A percentile compares a stretch with the other conserved stretches of the same genome.
These are phyloP conservation scores for Brachyhypopomus gauderio DNA, from an alignment of 2,113 vertebrate genomes.

Conservation along the genomic window DNA sequence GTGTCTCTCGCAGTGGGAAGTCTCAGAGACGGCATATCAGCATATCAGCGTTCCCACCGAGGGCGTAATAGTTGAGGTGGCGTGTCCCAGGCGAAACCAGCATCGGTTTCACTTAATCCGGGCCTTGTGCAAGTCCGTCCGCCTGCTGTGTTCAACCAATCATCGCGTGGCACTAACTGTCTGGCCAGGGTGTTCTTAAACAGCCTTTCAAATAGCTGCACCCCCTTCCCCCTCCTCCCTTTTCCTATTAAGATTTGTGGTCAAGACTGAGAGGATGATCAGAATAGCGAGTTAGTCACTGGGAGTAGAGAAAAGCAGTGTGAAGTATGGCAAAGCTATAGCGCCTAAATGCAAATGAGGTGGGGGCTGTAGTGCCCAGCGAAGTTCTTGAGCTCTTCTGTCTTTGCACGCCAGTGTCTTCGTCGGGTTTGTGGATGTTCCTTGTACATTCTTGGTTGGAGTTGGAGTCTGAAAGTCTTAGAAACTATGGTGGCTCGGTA, in stretches of 20 bases:
- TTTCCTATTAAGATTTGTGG: slow-evolving; percentile 20
- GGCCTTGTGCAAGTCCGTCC: background rate
- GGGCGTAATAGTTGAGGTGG: slow-evolving; percentile 62
- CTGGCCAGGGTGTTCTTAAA: background rate
- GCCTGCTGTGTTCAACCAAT: background rate
- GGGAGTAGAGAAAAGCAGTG: slow-evolving; percentile 11
- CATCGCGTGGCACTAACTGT: background rate
- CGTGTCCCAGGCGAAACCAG: background rate
- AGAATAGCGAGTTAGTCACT: slow-evolving; percentile 9
- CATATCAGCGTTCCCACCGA: slow-evolving; percentile 63
- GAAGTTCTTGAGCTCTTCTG: background rate
- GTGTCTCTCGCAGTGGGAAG: slow-evolving; percentile 55
- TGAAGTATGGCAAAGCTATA: slow-evolving; percentile 27
- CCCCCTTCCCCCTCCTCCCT: background rate
- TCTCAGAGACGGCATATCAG: slow-evolving; percentile 65
- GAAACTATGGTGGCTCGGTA: background rate
- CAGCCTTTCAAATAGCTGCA: background rate
- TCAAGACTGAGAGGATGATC: slow-evolving; percentile 41
- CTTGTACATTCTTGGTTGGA: slow-evolving; percentile 4
- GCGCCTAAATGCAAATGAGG: slow-evolving; percentile 38
- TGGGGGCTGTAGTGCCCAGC: slow-evolving; percentile 17
- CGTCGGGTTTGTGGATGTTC: slow-evolving; percentile 26
- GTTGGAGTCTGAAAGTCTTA: slow-evolving; percentile 15
- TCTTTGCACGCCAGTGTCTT: background rate
- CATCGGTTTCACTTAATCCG: background rate